Base-by-base conservation (phyloP, 2,888 invertebrate genomes). In the Charanyca ferruginea region DNA sequence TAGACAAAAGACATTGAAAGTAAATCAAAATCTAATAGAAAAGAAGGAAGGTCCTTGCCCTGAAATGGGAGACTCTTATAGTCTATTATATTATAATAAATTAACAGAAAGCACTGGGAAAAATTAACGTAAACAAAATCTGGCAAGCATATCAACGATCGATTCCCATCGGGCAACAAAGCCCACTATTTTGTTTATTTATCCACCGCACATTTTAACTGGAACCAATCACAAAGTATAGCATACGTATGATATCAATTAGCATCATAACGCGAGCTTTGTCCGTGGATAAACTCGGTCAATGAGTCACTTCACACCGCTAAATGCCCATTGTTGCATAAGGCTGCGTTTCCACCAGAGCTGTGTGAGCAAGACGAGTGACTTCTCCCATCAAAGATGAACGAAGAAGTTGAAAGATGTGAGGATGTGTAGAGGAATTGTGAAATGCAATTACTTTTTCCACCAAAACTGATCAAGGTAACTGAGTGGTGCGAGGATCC, bases 161-260 rank as follows among this genome's bases (percentile, higher is more conserved):
- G 32, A 22, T 78, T 58, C 53, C 9, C 49, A 73, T 23, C 54
- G 25, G 20, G 52, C 28, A 32, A 80, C 81, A 77, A 74, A 77
- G 67, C 51, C 38, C 9, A 41, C 59, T 64, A 74, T 77, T 83
- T 77, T 83, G 61, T 83, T 80, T 83, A 83, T 80, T 77, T 83
- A 81, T 74, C n/a, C 71, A 65, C 41, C 62, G 57, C 60, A 72
- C 49, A 83, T 83, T 77, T 73, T 67, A 81, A 83, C 69, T 83
- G 83, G 79, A 81, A 79, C 81, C 79, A 81, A 82, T 82, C 79
- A 77, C 77, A 81, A 82, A 83, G 61, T 67, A 77, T 71, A 64
- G 74, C 64, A 67, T 75, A 79, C 77, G 79, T 66, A 67, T 72
- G 81, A 83, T 77, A 77, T 77, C 81, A 81, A 81, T 81, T 81